Evolutionary conservation across 1,140 invertebrate species (phyloP), one percentile per base, ranked within the genome.

Genomic region (Drosophila oshimai): DNA sequence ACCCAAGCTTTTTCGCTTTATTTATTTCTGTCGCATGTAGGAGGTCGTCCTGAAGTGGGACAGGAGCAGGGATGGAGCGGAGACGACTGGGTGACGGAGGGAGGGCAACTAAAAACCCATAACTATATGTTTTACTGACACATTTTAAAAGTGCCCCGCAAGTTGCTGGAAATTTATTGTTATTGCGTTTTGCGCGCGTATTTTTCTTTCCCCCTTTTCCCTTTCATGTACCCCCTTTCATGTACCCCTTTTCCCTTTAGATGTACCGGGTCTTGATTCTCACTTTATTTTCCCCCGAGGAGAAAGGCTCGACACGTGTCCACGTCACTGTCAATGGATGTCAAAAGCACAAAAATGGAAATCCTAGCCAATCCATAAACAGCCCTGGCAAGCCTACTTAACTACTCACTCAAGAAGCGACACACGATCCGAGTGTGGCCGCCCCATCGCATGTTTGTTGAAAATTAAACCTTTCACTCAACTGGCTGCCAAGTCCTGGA

Each of bases 71-170:
- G n/a, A n/a, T n/a, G n/a, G n/a, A n/a, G n/a, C n/a, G n/a, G n/a
- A n/a, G n/a, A n/a, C n/a, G n/a, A n/a, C n/a, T n/a, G n/a, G n/a
- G n/a, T n/a, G n/a, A n/a, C n/a, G n/a, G n/a, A 7, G 24, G 42
- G 13, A 22, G 65, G 70, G 29, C 62, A 62, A 79, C 76, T 79
- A 80, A 79, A 79, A 79, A 79, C 70, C 76, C 75, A 79, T 80
- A 80, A 80, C 76, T 80, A 80, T 80, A 80, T 80, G 76, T 80
- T 80, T 80, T 80, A 80, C 76, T 80, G 76, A 80, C 76, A 80
- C 76, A 80, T 80, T 80, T 80, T 80, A 70, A 80, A 80, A 80
- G 76, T 74, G 70, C 76, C 64, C 57, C 69, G 76, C 76, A 80
- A 79, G 75, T 80, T 78, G 76, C 64, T 69, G 60, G 53, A 74